These are phyloP conservation scores for Xenentodon cancila DNA, from an alignment of 2,797 vertebrate species.

Conservation along the genomic window DNA sequence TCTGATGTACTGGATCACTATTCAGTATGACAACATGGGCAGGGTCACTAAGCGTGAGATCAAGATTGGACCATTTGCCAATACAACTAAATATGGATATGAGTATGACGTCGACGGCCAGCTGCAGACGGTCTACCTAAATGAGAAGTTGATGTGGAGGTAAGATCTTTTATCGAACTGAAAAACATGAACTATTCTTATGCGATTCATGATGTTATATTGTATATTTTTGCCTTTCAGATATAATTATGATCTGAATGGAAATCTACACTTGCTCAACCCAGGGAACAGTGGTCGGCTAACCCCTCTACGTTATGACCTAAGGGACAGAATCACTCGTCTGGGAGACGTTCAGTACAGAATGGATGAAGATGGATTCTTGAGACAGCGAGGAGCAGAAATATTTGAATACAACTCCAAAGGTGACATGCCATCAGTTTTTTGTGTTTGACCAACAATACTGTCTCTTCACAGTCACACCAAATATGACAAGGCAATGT, in stretches of 20 bases:
- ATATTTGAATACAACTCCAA: constrained; percentile 99
- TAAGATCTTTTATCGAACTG: constrained; percentile 53
- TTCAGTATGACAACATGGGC: constrained; percentile 98
- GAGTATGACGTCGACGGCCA: constrained; percentile 98
- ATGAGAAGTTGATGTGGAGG: constrained; percentile 98
- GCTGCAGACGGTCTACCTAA: constrained; percentile 96
- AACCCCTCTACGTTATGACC: constrained; percentile 93
- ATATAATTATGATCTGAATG: constrained; percentile 95
- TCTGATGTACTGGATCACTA: constrained; percentile 99
- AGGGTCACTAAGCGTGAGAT: constrained; percentile 97
- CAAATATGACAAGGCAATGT: background rate
- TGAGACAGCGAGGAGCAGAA: constrained; percentile 94
- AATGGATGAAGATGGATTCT: constrained; percentile 95
- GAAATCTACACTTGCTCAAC: constrained; percentile 95
- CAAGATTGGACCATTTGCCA: constrained; percentile 97
- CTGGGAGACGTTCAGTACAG: constrained; percentile 95
- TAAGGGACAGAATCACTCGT: constrained; percentile 95
- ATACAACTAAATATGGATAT: constrained; percentile 97
- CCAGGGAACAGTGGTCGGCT: constrained; percentile 94
- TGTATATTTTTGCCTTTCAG: constrained; percentile 33
- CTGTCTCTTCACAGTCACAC: background rate
- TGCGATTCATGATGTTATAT: background rate
- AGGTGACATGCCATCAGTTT: constrained; percentile 47
- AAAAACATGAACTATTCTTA: background rate
- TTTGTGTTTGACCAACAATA: background rate